Conservation (phyloP, 1,140 invertebrate genomes). For the Halyomorpha halys region DNA sequence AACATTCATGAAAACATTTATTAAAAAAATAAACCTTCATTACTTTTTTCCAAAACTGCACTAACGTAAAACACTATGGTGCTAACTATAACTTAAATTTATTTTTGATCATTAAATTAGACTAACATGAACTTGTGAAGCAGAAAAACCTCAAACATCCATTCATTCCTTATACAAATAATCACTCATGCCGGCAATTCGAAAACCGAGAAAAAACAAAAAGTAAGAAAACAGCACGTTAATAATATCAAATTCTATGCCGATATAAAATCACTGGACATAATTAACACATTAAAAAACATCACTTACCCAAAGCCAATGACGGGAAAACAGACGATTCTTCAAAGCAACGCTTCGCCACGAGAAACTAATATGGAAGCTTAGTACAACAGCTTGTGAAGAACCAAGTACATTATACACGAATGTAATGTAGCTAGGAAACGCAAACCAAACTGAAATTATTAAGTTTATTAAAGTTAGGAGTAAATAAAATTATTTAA, state of each 20-base stretch:
- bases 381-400: background rate
- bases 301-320: background rate
- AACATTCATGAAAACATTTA: background rate
- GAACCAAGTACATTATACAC: no score
- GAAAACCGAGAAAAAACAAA: background rate
- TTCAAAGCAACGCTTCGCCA: slow-evolving; percentile 4
- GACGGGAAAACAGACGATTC: background rate
- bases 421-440: no score
- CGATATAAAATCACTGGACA: background rate
- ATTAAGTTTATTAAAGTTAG: no score
- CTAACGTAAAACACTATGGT: background rate
- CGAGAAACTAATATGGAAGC: slow-evolving; percentile 12
- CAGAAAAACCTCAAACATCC: no score
- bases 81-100: no score
- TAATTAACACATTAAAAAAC: background rate
- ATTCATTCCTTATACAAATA: no score
- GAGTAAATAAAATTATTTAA: no score
- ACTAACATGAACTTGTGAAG: no score
- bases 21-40: background rate
- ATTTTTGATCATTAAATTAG: no score
- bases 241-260: background rate
- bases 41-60: background rate
- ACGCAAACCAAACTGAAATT: no score
- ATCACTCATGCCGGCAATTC: background rate
- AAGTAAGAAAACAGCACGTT: no score